Percentiles rank a stretch among this genome's conserved stretches.
These are phyloP conservation scores for Melozone crissalis DNA, from an alignment of 2,113 vertebrate genomes.

Conservation along the genomic window DNA sequence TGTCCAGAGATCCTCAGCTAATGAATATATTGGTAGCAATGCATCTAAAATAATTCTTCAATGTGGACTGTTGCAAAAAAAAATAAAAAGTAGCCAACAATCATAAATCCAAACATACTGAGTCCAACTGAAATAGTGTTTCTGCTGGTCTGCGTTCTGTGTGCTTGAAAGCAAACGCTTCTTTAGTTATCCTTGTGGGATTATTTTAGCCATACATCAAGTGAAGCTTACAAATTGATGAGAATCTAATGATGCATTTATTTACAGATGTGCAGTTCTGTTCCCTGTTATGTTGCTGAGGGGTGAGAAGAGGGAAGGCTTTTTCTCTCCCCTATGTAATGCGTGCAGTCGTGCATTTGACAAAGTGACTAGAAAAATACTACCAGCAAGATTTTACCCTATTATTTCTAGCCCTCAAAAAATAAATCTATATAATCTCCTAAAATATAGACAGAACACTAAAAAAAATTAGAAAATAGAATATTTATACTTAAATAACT, in stretches of 20 bases:
- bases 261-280: conserved; percentile 85
- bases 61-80: not conserved
- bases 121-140: conserved; percentile 14
- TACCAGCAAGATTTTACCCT: not conserved
- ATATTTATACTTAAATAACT: conserved; percentile 32
- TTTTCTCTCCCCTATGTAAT: not conserved
- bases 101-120: not conserved
- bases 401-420: conserved; percentile 8
- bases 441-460: not conserved
- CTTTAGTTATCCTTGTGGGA: conserved; percentile 75
- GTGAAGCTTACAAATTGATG: conserved; percentile 82
- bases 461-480: conserved; percentile 35
- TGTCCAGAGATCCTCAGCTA: conserved; percentile 76
- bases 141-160: not conserved
- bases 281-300: conserved; percentile 67
- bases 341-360: conserved; percentile 19
- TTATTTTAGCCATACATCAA: conserved; percentile 81
- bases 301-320: conserved; percentile 45
- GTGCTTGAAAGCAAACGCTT: conserved; percentile 52
- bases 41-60: conserved; percentile 67
- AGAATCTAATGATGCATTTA: conserved; percentile 87
- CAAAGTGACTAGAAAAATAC: conserved; percentile 50
- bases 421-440: not conserved
- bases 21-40: conserved; percentile 66
- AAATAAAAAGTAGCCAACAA: not conserved